Percentiles rank a stretch among this genome's conserved stretches.
Evolutionary conservation across 2,113 vertebrate species (phyloP).

Genomic region (Corapipo altera): DNA sequence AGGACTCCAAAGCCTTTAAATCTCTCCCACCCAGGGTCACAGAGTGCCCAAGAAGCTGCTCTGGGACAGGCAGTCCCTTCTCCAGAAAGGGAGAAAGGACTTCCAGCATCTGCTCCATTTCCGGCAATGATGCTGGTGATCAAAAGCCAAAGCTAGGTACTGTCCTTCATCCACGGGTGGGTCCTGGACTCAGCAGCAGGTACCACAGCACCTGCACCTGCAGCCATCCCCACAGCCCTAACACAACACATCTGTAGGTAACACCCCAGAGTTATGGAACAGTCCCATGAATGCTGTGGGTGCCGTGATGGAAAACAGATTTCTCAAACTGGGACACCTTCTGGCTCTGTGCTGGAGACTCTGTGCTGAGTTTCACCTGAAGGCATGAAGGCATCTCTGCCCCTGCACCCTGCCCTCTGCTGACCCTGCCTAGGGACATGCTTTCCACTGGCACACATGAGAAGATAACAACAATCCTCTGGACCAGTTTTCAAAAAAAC

Average conservation of each 20-base stretch:
- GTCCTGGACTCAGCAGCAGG: neutral
- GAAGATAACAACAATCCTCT: neutral
- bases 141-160: neutral
- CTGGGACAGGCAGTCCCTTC: neutral
- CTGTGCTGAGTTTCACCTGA: neutral
- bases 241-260: rapidly evolving
- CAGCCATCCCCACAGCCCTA: neutral
- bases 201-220: neutral
- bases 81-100: neutral
- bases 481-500: neutral
- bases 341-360: neutral
- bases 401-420: neutral
- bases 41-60: neutral
- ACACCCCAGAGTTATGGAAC: neutral
- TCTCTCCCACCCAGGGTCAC: neutral
- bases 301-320: rapidly evolving
- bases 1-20: neutral
- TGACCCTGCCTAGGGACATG: neutral
- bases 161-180: rapidly evolving
- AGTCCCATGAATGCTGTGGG: rapidly evolving
- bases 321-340: neutral
- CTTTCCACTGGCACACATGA: rapidly evolving
- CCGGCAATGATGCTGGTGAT: neutral
- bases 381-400: neutral
- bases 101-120: neutral